phyloP scores from a whole-genome alignment of 1,140 invertebrate genomes.

The Brachionus angularis region DNA sequence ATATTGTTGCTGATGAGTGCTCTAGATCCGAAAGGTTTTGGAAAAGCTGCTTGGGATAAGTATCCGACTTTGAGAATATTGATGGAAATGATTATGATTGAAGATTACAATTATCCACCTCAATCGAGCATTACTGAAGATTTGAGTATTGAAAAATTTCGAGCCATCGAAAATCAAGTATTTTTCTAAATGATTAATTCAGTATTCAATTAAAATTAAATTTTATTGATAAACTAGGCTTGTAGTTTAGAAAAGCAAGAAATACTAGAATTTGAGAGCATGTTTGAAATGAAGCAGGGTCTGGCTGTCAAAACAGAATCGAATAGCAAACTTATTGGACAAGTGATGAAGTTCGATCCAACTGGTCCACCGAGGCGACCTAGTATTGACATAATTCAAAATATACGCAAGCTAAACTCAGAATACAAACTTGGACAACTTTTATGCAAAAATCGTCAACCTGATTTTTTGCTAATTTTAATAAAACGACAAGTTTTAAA shows the following conservation, averaged over 20 bases:
- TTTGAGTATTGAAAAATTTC: conserved; percentile 63
- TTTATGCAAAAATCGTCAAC: conserved; percentile 78
- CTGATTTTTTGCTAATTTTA: conserved; percentile 85
- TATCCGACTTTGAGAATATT: conserved; percentile 85
- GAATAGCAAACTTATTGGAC: conserved; percentile 77
- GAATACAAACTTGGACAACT: conserved; percentile 79
- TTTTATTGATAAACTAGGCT: too few relatives aligned
- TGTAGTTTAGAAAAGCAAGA: conserved; percentile 71
- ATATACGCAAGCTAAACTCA: conserved; percentile 73
- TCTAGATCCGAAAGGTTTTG: conserved; percentile 83
- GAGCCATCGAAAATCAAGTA: conserved; percentile 65
- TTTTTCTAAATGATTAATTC: too few relatives aligned
- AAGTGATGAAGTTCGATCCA: conserved; percentile 77
- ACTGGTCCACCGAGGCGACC: conserved; percentile 73
- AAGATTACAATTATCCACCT: conserved; percentile 73
- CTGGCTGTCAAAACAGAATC: conserved; percentile 80
- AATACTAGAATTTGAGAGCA: conserved; percentile 85
- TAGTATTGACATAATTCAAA: conserved; percentile 70
- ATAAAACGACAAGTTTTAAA: conserved; percentile 70
- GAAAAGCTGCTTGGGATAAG: conserved; percentile 76
- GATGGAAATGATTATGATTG: conserved; percentile 96
- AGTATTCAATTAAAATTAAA: too few relatives aligned
- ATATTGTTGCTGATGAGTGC: conserved; percentile 81
- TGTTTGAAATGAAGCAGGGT: conserved; percentile 81
- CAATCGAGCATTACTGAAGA: conserved; percentile 65